These are phyloP conservation scores for Vanessa cardui DNA, from an alignment of 2,888 invertebrate species.

Conservation along the genomic window DNA sequence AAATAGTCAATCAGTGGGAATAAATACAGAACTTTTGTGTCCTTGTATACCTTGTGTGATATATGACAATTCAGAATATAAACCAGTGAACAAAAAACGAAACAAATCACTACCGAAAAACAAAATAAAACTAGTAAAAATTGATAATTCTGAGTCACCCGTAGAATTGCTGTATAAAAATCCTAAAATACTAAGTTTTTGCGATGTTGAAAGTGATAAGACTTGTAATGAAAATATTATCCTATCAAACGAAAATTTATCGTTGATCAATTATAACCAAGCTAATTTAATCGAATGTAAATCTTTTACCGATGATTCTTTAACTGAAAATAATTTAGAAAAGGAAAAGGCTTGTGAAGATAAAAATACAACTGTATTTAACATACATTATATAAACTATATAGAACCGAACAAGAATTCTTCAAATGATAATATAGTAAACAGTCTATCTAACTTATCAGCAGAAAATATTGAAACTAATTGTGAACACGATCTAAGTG, in stretches of 20 bases:
- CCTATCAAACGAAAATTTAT: conserved; percentile 47
- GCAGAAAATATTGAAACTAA: conserved; percentile 61
- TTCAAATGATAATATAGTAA: conserved; percentile 42
- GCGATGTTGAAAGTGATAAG: conserved; percentile 51
- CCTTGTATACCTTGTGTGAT: conserved; percentile 70
- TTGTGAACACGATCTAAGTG: conserved; percentile 61
- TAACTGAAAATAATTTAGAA: conserved; percentile 9
- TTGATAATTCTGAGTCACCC: conserved; percentile 45
- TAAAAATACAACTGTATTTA: not conserved
- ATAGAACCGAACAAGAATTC: conserved; percentile 5
- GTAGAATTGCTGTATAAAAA: conserved; percentile 71
- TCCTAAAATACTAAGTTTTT: conserved; percentile 58
- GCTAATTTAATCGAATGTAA: conserved; percentile 43
- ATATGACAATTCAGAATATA: conserved; percentile 57
- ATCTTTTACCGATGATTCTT: conserved; percentile 35
- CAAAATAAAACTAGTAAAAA: conserved; percentile 19
- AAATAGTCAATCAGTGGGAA: conserved; percentile 63
- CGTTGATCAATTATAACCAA: conserved; percentile 42
- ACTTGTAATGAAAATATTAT: conserved; percentile 41
- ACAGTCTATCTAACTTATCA: conserved; percentile 52
- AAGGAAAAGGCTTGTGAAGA: not conserved
- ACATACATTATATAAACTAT: not conserved
- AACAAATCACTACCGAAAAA: conserved; percentile 33
- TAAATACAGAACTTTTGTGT: conserved; percentile 70
- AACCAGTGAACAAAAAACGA: conserved; percentile 47